Conservation (phyloP, 1,140 invertebrate species). For the Piezodorus guildinii region DNA sequence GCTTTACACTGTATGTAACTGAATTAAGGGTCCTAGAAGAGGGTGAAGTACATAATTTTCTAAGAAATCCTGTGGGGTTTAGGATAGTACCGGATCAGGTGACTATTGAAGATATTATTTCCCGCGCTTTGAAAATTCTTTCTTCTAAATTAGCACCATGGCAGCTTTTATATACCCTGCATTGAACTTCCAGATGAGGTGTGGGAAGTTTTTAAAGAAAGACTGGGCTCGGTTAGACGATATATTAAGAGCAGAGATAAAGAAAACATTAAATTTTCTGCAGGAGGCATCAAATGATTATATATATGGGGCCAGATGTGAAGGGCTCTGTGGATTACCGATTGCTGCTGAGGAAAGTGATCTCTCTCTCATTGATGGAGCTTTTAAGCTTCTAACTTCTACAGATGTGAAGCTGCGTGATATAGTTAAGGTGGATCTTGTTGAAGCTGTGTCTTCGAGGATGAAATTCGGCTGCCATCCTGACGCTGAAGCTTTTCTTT, state of each 20-base stretch:
- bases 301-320: too few species aligned
- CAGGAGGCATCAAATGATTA: too few species aligned
- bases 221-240: too few species aligned
- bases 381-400: neutral
- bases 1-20: too few species aligned
- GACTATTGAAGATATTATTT: conserved; percentile 18
- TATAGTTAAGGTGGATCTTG: neutral
- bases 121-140: too few species aligned
- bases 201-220: conserved; percentile 22
- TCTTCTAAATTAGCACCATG: conserved; percentile 36
- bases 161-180: conserved; percentile 33
- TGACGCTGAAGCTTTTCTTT: neutral
- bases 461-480: neutral
- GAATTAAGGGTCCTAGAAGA: too few species aligned
- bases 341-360: neutral
- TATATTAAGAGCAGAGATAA: too few species aligned
- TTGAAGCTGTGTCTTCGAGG: neutral
- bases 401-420: neutral
- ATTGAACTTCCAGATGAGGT: conserved; percentile 31
- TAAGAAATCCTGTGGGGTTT: too few species aligned
- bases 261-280: too few species aligned
- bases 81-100: too few species aligned
- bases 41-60: too few species aligned
- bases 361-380: neutral
- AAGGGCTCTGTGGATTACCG: too few species aligned